Percentiles rank a stretch among this genome's conserved stretches.
Conservation (phyloP, 2,797 vertebrate species). For the Oceanodroma leucorhoa region DNA sequence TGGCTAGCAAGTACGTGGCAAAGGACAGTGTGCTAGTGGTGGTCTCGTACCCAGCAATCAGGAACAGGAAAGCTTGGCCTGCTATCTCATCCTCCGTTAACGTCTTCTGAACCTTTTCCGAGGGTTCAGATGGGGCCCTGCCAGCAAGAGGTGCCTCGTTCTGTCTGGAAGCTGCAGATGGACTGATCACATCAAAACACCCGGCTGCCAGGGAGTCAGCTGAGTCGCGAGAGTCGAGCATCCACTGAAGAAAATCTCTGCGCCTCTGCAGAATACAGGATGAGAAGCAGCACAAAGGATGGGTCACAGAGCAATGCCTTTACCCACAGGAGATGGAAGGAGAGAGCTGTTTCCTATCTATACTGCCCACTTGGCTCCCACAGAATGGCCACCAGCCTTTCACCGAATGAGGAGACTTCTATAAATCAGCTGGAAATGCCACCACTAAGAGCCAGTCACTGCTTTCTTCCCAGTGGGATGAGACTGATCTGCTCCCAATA, state of each 20-base stretch:
- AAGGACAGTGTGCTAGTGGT: conserved; percentile 88
- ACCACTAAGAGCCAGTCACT: neutral
- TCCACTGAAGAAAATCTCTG: conserved; percentile 91
- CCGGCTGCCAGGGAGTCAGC: conserved; percentile 55
- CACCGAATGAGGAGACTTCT: accelerated
- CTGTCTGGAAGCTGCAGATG: conserved; percentile 32
- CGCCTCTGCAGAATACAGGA: conserved; percentile 76
- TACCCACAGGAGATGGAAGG: accelerated
- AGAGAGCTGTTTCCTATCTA: neutral
- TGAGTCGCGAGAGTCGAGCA: conserved; percentile 81
- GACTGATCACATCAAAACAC: conserved; percentile 71
- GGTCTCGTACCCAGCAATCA: conserved; percentile 91
- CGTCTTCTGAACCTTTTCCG: conserved; percentile 57
- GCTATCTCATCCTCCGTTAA: conserved; percentile 89
- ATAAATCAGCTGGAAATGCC: neutral
- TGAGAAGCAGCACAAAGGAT: neutral
- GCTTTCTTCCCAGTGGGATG: neutral
- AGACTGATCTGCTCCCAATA: neutral
- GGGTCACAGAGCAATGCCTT: neutral
- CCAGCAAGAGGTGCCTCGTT: neutral
- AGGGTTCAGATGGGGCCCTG: neutral
- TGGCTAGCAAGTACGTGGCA: conserved; percentile 88
- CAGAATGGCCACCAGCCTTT: neutral
- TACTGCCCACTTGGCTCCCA: neutral
- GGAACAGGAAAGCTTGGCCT: conserved; percentile 91